phyloP scores from a whole-genome alignment of 2,888 invertebrate genomes.

The Pseudococcus jackbeardsleyi region DNA sequence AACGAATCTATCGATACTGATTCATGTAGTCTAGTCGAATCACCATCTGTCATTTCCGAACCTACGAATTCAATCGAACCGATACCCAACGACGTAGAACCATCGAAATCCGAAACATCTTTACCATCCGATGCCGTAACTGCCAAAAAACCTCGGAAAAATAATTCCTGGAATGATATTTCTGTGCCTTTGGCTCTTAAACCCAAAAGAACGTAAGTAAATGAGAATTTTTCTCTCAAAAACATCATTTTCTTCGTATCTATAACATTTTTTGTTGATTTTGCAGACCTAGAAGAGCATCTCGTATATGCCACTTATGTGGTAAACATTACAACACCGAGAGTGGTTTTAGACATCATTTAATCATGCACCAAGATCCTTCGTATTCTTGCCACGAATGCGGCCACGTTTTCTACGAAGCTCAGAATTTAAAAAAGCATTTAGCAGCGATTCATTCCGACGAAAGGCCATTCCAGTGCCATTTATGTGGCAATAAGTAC shows the following conservation, averaged over 20 bases:
- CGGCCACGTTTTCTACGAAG: constrained; percentile 57
- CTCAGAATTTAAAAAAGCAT: constrained; percentile 61
- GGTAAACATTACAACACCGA: constrained; percentile 60
- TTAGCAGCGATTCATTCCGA: constrained; percentile 56
- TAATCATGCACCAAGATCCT: constrained; percentile 59
- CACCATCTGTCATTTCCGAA: neutral
- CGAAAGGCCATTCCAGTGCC: constrained; percentile 59
- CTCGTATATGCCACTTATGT: constrained; percentile 59
- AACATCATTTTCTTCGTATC: neutral
- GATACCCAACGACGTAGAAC: neutral
- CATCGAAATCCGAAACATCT: neutral
- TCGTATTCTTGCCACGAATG: constrained; percentile 55
- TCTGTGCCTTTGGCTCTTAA: neutral
- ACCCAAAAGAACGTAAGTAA: neutral
- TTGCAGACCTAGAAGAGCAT: constrained; percentile 11
- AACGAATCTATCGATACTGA: neutral
- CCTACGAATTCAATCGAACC: neutral
- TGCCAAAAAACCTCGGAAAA: neutral
- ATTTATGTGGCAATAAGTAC: constrained; percentile 59
- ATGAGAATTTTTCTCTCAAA: neutral
- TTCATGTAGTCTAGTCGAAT: neutral
- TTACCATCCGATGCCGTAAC: neutral
- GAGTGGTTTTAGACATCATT: constrained; percentile 62
- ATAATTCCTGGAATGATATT: neutral
- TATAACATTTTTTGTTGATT: neutral